Evolutionary conservation across 2,797 vertebrate genomes (phyloP).

Genomic region (Tapirus indicus): DNA sequence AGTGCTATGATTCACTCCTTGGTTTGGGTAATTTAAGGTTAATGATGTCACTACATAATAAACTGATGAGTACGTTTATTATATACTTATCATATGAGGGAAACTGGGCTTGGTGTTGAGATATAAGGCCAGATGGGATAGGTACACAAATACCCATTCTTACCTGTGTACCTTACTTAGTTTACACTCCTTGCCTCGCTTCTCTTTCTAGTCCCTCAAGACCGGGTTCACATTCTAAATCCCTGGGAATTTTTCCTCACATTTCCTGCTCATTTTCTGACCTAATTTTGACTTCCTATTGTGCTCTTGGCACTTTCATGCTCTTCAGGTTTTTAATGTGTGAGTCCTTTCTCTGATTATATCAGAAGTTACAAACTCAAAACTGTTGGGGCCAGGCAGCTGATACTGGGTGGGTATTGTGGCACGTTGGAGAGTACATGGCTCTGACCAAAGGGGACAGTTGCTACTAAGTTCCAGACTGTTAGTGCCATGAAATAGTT

Average conservation of each 20-base stretch:
- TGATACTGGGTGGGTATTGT: background rate
- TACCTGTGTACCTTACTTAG: background rate
- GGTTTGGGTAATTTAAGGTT: background rate
- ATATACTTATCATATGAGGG: background rate
- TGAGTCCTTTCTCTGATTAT: background rate
- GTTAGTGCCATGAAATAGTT: background rate
- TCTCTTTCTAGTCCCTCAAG: background rate
- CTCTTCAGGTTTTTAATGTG: background rate
- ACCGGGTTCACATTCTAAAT: background rate
- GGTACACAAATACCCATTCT: background rate
- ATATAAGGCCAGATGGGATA: background rate
- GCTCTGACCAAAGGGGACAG: background rate
- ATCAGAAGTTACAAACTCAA: background rate
- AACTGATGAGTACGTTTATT: conserved; percentile 19
- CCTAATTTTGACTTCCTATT: background rate
- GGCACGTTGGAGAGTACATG: background rate
- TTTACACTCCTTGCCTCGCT: background rate
- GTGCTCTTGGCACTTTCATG: background rate
- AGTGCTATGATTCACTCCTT: background rate
- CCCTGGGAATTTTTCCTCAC: background rate
- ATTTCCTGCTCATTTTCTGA: background rate
- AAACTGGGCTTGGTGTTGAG: background rate
- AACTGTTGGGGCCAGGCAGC: background rate
- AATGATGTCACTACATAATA: background rate
- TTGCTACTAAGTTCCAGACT: background rate